Percentiles rank a stretch among this genome's conserved stretches.
Conservation (phyloP, 23 tunicate species). For the Ciona savignyi region DNA sequence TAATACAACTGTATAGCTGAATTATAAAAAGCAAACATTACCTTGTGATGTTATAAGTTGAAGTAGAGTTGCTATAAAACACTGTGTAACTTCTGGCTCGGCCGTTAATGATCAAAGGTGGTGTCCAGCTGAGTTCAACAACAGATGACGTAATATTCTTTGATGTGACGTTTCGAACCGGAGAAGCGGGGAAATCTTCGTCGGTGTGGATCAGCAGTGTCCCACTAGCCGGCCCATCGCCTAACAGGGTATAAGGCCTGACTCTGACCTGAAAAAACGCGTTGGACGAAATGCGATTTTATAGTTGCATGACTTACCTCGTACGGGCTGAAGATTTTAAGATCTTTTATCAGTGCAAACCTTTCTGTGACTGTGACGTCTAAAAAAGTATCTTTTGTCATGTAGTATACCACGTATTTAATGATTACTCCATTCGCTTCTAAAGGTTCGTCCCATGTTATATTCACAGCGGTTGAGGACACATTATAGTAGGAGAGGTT, state of each 20-base stretch:
- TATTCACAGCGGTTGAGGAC: conserved; percentile 22
- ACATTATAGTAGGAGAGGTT: conserved; percentile 30
- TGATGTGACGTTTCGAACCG: conserved; percentile 29
- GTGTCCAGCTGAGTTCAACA: conserved; percentile 44
- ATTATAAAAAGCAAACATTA: neutral
- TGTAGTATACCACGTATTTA: neutral
- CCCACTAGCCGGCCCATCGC: neutral
- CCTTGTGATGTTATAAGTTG: neutral
- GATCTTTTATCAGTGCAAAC: neutral
- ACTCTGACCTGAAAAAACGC: neutral
- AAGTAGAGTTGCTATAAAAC: conserved; percentile 1
- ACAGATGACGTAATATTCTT: conserved; percentile 46
- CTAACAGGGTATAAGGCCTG: neutral
- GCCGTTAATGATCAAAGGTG: conserved; percentile 49
- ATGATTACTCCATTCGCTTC: conserved; percentile 38
- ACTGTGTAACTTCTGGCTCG: conserved; percentile 30
- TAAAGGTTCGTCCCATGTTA: conserved; percentile 41
- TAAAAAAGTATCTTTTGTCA: neutral
- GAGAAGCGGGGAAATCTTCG: conserved; percentile 41
- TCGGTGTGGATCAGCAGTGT: conserved; percentile 4
- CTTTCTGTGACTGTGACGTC: neutral
- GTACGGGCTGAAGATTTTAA: neutral
- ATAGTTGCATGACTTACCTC: neutral
- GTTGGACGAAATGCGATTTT: too few species aligned
- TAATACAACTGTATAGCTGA: neutral